Base-by-base conservation (phyloP, 2,797 vertebrate genomes). In the Pagetopsis macropterus region DNA sequence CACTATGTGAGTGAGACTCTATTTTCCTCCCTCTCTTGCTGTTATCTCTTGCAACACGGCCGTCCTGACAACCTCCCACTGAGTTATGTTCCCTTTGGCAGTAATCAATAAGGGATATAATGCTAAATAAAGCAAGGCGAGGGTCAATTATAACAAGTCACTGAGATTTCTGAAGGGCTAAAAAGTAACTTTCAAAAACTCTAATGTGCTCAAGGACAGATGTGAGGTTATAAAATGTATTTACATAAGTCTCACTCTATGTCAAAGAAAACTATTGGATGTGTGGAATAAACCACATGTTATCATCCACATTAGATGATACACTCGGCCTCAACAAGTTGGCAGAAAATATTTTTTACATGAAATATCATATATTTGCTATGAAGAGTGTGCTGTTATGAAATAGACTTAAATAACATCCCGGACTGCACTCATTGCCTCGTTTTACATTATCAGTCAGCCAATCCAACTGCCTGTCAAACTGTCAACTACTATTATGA, bases 41-140 rank as follows among this genome's bases (percentile, higher is more conserved):
- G 75, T 65, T 65, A 65, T 78, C 65, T 41, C 33, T 71, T 57
- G 65, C 67, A 61, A 65, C 19, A 27, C 56, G 31, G 54, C 70
- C 8, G 11, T 48, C 43, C 50, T 76, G 65, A 63, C 57, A 83
- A 59, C 72, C 80, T 85, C 80, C 82, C 68, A 70, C 78, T 69
- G 58, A 64, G 50, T 71, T 56, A 17, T 65, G 44, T 14, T 72
- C 43, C 57, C 56, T 46, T 41, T 52, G 78, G 67, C 66, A 68
- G 56, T 12, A 78, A 89, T 85, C 80, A 58, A 85, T 81, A 69
- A 69, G 56, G 19, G 71, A 80, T 79, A 51, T 66, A 37, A 72
- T n/a, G 51, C 54, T 77, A 81, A 84, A 83, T 77, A 80, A 77
- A 73, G 57, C 59, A 72, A 40, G 2, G 46, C 49, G 15, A 41